These are phyloP conservation scores for Hydrocynus forskahlii DNA, from an alignment of 2,797 vertebrate genomes.

Conservation along the genomic window DNA sequence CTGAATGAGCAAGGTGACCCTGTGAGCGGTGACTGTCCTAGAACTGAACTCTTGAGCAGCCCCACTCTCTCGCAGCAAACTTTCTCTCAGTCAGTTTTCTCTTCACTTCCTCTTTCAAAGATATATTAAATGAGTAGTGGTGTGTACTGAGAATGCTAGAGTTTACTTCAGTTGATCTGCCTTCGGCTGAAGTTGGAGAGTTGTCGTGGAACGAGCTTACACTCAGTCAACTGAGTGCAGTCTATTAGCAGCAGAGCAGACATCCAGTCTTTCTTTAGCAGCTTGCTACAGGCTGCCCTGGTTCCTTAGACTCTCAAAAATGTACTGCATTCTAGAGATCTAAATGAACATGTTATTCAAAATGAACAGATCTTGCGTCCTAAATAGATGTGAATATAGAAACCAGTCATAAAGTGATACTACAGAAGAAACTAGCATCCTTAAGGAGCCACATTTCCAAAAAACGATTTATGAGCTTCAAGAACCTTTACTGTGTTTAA, in stretches of 20 bases:
- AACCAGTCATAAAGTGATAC: too few relatives aligned
- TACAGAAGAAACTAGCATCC: too few relatives aligned
- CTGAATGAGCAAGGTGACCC: constrained; percentile 55
- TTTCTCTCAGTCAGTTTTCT: constrained; percentile 38
- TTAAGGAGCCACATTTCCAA: too few relatives aligned
- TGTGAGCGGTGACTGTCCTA: constrained; percentile 36
- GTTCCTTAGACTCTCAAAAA: constrained; percentile 23
- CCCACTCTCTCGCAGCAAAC: constrained; percentile 28
- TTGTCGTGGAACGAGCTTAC: not conserved
- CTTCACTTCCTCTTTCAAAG: constrained; percentile 3
- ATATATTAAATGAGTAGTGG: not conserved
- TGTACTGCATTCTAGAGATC: not conserved
- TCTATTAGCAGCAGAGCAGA: constrained; percentile 23
- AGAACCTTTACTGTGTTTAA: too few relatives aligned
- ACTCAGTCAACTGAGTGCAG: not conserved
- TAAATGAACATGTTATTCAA: not conserved
- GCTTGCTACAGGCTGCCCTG: not conserved
- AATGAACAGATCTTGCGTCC: not conserved
- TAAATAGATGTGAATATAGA: not conserved
- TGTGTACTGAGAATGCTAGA: not conserved
- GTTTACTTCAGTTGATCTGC: not conserved
- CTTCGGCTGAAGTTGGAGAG: not conserved
- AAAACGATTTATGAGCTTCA: too few relatives aligned
- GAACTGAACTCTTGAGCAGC: constrained; percentile 20
- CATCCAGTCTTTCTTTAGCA: constrained; percentile 14